phyloP scores from a whole-genome alignment of 1,140 invertebrate species.

The Penaeus chinensis region DNA sequence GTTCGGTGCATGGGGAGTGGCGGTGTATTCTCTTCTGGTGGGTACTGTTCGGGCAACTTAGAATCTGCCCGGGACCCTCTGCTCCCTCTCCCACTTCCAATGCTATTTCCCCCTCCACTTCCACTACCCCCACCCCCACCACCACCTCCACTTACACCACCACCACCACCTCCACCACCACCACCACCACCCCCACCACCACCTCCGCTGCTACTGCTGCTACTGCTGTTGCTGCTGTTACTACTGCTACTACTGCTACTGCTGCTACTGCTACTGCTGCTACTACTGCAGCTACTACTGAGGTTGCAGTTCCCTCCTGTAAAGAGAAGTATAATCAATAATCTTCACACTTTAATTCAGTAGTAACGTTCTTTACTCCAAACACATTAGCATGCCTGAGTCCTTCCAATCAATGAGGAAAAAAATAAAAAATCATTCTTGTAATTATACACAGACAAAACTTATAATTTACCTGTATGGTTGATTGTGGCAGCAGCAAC shows the following conservation, averaged over 20 bases:
- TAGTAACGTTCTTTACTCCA: not conserved
- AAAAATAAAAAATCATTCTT: not conserved
- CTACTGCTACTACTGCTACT: constrained; percentile 69
- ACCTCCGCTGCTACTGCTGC: constrained; percentile 48
- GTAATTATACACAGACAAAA: not conserved
- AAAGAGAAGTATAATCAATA: not conserved
- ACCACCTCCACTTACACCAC: constrained; percentile 30
- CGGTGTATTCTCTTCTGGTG: constrained; percentile 43
- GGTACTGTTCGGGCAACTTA: constrained; percentile 42
- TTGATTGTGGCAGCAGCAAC: constrained; percentile 47
- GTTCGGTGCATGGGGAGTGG: constrained; percentile 36
- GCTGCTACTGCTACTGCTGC: constrained; percentile 58
- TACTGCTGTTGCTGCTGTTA: constrained; percentile 61
- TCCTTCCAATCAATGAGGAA: not conserved
- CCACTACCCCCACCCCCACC: constrained; percentile 27
- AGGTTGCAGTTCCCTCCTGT: constrained; percentile 59
- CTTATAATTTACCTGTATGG: constrained; percentile 40
- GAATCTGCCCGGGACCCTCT: constrained; percentile 22
- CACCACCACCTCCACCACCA: constrained; percentile 33
- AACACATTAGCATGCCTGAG: not conserved
- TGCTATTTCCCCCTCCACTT: constrained; percentile 11
- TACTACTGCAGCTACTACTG: constrained; percentile 57
- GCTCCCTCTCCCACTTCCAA: constrained; percentile 6
- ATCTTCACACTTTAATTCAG: not conserved
- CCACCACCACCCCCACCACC: constrained; percentile 53